A percentile compares a stretch with the other conserved stretches of the same genome.
phyloP scores from a whole-genome alignment of 2,113 vertebrate species.

The Hypocryptadius cinnamomeus region DNA sequence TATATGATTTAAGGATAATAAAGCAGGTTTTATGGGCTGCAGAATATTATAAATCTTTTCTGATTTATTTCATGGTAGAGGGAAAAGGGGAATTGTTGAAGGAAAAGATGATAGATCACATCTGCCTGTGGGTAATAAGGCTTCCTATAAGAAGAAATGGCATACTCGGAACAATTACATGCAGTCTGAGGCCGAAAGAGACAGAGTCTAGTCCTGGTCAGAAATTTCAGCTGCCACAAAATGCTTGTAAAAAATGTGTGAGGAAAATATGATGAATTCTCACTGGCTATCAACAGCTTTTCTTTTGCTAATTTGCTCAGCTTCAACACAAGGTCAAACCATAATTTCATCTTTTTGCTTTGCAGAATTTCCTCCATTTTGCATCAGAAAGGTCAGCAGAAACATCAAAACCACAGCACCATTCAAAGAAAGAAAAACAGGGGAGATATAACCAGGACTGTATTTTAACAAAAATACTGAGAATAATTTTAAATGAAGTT shows the following conservation, averaged over 20 bases:
- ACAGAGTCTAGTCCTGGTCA: background rate
- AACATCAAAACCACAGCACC: background rate
- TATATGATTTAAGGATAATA: background rate
- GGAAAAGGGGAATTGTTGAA: background rate
- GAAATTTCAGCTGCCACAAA: background rate
- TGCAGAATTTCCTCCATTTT: background rate
- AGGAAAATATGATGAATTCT: background rate
- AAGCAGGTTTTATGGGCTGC: background rate
- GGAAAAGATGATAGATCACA: background rate
- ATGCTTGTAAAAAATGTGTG: background rate
- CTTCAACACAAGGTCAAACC: background rate
- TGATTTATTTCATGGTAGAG: background rate
- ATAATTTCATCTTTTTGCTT: background rate
- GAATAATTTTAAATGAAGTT: background rate
- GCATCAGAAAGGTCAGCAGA: background rate
- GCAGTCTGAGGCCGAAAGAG: background rate
- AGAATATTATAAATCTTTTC: slow-evolving; percentile 12
- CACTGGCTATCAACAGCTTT: background rate
- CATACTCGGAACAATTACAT: background rate
- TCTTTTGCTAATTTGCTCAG: background rate
- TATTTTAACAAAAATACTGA: background rate
- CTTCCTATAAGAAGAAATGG: background rate
- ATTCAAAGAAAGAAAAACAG: background rate
- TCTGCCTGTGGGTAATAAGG: slow-evolving; percentile 7
- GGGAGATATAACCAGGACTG: background rate